Conservation (phyloP, 53 echinoderm and acorn worm genomes). For the Holothuria leucospilota region DNA sequence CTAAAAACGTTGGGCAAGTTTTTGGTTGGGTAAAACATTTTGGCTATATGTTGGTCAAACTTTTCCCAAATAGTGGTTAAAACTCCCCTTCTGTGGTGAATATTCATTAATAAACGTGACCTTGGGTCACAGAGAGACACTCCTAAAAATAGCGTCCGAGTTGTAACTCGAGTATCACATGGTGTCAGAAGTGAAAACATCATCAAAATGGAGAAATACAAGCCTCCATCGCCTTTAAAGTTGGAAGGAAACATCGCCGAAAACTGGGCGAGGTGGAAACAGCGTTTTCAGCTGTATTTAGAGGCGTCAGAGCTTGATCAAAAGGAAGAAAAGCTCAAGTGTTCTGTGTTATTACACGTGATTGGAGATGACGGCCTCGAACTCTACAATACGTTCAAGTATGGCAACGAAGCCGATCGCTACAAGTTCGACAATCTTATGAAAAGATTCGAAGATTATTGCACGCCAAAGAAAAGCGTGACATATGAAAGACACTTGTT, state of each 20-base stretch:
- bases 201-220: too few relatives aligned
- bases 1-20: too few relatives aligned
- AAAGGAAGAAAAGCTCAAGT: constrained; percentile 44
- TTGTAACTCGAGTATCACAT: too few relatives aligned
- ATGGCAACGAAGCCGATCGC: neutral
- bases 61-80: too few relatives aligned
- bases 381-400: constrained; percentile 56
- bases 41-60: too few relatives aligned
- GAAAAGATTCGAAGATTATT: constrained; percentile 13
- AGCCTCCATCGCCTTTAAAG: too few relatives aligned
- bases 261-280: constrained; percentile 51
- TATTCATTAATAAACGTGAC: too few relatives aligned
- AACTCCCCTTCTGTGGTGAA: too few relatives aligned
- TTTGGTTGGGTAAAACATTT: too few relatives aligned
- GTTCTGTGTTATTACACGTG: constrained; percentile 18
- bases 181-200: too few relatives aligned
- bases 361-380: constrained; percentile 60
- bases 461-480: constrained; percentile 48
- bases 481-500: constrained; percentile 58
- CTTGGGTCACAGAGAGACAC: too few relatives aligned
- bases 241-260: constrained; percentile 35
- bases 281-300: constrained; percentile 57
- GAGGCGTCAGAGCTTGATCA: constrained; percentile 54
- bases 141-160: too few relatives aligned
- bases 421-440: neutral